Evolutionary conservation across 1,140 invertebrate genomes (phyloP).

Genomic region (Paraescarpia echinospica): DNA sequence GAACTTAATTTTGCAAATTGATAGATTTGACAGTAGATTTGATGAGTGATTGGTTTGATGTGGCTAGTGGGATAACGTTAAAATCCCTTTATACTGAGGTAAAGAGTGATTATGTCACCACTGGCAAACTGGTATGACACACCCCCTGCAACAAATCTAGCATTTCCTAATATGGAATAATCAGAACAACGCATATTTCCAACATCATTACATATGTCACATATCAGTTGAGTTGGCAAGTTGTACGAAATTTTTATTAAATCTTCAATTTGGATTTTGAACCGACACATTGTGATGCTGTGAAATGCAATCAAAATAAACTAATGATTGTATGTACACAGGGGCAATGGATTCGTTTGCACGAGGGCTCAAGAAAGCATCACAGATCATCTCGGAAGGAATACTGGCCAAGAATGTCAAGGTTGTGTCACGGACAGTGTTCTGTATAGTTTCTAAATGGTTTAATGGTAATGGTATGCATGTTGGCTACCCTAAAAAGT

Average conservation of each 20-base stretch:
- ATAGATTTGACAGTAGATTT: no score
- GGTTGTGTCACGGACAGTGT: conserved; percentile 31
- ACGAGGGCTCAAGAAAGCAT: conserved; percentile 62
- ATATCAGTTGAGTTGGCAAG: not conserved
- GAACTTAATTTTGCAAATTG: no score
- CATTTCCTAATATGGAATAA: not conserved
- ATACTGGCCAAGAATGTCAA: conserved; percentile 45
- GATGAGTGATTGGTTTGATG: no score
- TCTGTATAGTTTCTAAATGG: not conserved
- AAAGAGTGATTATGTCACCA: not conserved
- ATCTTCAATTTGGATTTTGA: not conserved
- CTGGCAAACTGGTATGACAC: no score
- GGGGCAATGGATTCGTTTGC: conserved; percentile 66
- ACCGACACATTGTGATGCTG: not conserved
- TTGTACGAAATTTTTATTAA: not conserved
- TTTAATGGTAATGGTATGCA: not conserved
- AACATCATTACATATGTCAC: not conserved
- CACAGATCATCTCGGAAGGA: conserved; percentile 59
- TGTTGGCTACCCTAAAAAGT: not conserved
- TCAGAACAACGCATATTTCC: not conserved
- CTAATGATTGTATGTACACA: conserved; percentile 27
- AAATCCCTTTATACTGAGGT: not conserved
- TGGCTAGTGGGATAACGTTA: no score
- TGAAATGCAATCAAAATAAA: not conserved
- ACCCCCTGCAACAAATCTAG: not conserved